These are phyloP conservation scores for Pantala flavescens DNA, from an alignment of 1,140 invertebrate genomes.

Conservation along the genomic window DNA sequence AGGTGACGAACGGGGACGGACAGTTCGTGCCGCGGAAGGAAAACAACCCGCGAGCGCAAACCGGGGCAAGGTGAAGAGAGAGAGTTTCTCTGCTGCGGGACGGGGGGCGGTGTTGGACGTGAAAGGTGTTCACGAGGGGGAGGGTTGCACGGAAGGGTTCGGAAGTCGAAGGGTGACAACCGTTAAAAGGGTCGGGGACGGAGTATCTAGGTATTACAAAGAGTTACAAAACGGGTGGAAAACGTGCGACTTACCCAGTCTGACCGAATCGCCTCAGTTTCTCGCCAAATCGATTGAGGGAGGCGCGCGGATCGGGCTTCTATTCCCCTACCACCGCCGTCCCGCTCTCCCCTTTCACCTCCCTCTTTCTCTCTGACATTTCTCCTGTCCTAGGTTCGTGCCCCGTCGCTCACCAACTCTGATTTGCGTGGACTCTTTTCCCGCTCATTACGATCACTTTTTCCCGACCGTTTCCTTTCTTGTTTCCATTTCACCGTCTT, in stretches of 20 bases:
- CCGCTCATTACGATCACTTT: too few species aligned
- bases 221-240: neutral
- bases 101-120: neutral
- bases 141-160: neutral
- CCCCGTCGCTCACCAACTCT: neutral
- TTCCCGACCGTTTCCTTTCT: too few species aligned
- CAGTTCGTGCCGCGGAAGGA: too few species aligned
- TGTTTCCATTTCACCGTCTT: too few species aligned
- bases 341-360: neutral
- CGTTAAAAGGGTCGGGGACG: neutral
- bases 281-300: neutral
- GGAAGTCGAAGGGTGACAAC: neutral
- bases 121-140: neutral
- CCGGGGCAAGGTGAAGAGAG: too few species aligned
- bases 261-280: slow-evolving; percentile 1
- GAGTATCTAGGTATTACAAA: neutral
- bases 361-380: neutral
- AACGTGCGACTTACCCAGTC: neutral
- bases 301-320: neutral
- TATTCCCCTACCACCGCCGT: neutral
- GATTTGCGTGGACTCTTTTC: too few species aligned
- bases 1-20: too few species aligned
- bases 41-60: too few species aligned
- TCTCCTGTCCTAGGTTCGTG: neutral
- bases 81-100: too few species aligned